phyloP scores from a whole-genome alignment of 2,888 invertebrate genomes.

The Mythimna vitellina region DNA sequence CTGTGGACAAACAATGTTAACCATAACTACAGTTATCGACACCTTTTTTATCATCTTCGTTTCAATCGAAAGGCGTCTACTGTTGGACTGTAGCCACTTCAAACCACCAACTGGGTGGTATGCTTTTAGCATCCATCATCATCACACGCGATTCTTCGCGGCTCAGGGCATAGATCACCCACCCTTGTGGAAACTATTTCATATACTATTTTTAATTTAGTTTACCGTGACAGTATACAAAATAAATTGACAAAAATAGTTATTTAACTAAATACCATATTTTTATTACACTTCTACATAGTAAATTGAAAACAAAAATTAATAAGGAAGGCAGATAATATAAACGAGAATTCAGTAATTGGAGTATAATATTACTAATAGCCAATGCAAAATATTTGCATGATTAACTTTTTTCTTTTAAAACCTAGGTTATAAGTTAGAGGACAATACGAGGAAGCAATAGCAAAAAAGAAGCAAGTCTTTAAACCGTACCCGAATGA shows the following conservation, averaged over 20 bases:
- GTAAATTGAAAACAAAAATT: too few species aligned
- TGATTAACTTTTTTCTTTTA: too few species aligned
- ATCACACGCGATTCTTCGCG: too few species aligned
- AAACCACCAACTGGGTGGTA: not conserved
- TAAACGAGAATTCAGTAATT: not conserved
- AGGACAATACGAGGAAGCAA: too few species aligned
- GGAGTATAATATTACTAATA: not conserved
- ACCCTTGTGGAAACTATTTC: not conserved
- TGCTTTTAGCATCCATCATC: not conserved
- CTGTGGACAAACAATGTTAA: conserved; percentile 75
- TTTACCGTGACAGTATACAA: not conserved
- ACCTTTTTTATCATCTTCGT: not conserved
- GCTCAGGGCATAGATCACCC: not conserved
- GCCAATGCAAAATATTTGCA: too few species aligned
- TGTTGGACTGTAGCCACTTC: not conserved
- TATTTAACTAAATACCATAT: not conserved
- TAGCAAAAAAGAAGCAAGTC: too few species aligned
- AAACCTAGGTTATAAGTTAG: too few species aligned
- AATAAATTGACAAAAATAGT: not conserved
- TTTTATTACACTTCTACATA: too few species aligned
- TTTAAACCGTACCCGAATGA: too few species aligned
- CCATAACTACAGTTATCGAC: conserved; percentile 15
- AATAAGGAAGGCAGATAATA: not conserved
- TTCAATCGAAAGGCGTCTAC: not conserved
- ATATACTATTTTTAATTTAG: not conserved